Percentiles rank a stretch among this genome's conserved stretches.
Conservation (phyloP, 1,140 invertebrate species). For the Stenopsyche tienmushanensis region DNA sequence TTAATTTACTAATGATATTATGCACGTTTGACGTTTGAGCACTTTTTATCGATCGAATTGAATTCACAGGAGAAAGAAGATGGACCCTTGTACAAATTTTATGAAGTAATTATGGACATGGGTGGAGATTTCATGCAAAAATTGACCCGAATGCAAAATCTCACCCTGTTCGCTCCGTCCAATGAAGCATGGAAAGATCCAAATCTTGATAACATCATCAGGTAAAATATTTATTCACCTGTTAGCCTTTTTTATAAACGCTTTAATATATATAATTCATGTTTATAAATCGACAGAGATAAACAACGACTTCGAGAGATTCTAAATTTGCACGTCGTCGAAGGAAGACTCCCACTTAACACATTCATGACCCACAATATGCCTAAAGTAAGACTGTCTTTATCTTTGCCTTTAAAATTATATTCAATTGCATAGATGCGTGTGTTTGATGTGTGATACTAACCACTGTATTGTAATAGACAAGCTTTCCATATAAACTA, state of each 20-base stretch:
- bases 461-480: too few species aligned
- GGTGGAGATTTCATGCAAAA: slow-evolving; percentile 72
- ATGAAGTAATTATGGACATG: slow-evolving; percentile 73
- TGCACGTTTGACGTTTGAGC: too few species aligned
- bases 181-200: slow-evolving; percentile 79
- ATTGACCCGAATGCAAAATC: slow-evolving; percentile 67
- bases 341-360: slow-evolving; percentile 71
- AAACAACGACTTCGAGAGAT: slow-evolving; percentile 71
- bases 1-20: too few species aligned
- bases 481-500: too few species aligned
- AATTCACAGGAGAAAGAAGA: slow-evolving; percentile 69
- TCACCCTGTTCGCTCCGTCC: slow-evolving; percentile 87
- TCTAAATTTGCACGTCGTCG: slow-evolving; percentile 76
- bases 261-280: slow-evolving; percentile 1
- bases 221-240: slow-evolving; percentile 43
- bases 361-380: slow-evolving; percentile 70
- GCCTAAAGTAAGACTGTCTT: slow-evolving; percentile 59
- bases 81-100: slow-evolving; percentile 79
- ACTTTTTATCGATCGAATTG: too few species aligned
- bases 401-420: neutral
- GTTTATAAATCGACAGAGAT: slow-evolving; percentile 53
- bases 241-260: neutral
- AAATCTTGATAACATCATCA: slow-evolving; percentile 67
- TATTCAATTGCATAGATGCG: neutral
- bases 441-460: too few species aligned